Evolutionary conservation across 2,888 invertebrate species (phyloP), one percentile per base, ranked within the genome.

Genomic region (Antitype chi): DNA sequence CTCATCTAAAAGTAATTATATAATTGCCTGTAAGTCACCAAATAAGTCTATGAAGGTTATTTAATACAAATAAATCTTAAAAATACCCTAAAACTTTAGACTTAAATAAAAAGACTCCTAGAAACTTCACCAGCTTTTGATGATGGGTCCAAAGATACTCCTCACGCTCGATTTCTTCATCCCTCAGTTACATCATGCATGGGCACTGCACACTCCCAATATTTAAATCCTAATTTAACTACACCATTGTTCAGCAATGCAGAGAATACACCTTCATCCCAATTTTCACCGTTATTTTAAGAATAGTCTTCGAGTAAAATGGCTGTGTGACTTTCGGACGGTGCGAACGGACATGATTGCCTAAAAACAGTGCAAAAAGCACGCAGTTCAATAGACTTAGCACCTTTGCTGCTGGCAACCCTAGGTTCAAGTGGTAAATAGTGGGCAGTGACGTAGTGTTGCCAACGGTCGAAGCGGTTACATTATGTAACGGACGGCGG

Each of bases 391-490:
- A 11, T 15, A 32, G 32, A 82, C 62, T 80, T 59, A 52, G 77
- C 25, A 53, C 13, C 25, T 60, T 69, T 53, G 8, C 32, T 32
- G 9, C 15, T n/a, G 66, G 32, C 62, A 86, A 67, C 88, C 88
- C 87, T 88, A 82, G 20, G 53, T 43, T 43, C 55, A 72, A 76
- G 77, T 76, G 78, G 85, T 86, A 86, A 87, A 86, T 88, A 76
- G 85, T 76, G 76, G 77, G 76, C 63, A 78, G 70, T 82, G 88
- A 87, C 82, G 87, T 77, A 68, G 78, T 74, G 69, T 81, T 85
- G 84, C 83, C 89, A 89, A 88, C 90, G 87, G 89, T 85, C 87
- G 78, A 74, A 85, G 76, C 88, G 87, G 88, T 88, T 89, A 85
- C 70, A 70, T 90, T 87, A 89, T 86, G 84, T 89, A 89, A 89